Percentiles rank a stretch among this genome's conserved stretches.
Evolutionary conservation across 2,797 vertebrate species (phyloP).

Genomic region (Otus scops): DNA sequence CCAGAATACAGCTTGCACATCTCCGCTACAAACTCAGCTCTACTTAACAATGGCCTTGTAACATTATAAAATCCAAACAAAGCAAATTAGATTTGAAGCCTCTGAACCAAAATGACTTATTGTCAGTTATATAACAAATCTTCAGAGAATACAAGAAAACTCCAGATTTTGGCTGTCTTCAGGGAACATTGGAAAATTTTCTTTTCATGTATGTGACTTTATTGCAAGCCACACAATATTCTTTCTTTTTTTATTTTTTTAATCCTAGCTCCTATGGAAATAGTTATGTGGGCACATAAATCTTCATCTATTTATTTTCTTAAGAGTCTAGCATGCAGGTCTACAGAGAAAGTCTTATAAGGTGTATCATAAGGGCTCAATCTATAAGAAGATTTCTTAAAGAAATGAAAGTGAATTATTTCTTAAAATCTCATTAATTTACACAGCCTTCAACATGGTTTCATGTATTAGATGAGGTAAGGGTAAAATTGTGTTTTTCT

Average conservation of each 20-base stretch:
- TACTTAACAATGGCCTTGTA: not conserved
- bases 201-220: not conserved
- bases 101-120: not conserved
- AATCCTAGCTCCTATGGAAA: not conserved
- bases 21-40: not conserved
- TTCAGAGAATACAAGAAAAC: not conserved
- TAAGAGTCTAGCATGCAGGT: not conserved
- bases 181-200: not conserved
- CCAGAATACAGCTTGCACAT: not conserved
- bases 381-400: not conserved
- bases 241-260: not conserved
- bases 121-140: not conserved
- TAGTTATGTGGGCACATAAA: not conserved
- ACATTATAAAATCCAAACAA: not conserved
- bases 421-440: not conserved
- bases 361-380: not conserved
- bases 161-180: not conserved
- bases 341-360: not conserved
- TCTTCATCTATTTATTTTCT: not conserved
- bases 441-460: not conserved
- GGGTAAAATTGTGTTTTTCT: not conserved
- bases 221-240: not conserved
- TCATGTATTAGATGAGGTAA: not conserved
- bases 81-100: not conserved
- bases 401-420: not conserved